Evolutionary conservation across 1,140 invertebrate genomes (phyloP), one percentile per base, ranked within the genome.

Genomic region (Cepaea nemoralis): DNA sequence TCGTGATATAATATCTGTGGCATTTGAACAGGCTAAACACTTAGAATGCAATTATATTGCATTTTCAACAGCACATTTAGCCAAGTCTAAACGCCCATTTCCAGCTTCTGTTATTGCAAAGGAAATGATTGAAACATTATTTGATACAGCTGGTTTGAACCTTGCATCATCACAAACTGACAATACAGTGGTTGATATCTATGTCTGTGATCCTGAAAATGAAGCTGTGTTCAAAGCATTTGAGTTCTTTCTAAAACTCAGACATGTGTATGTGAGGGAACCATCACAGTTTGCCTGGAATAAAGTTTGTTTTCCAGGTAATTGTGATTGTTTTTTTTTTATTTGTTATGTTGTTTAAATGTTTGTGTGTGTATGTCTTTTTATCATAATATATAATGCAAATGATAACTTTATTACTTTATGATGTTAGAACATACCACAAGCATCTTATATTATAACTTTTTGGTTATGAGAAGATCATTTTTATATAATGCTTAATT

Each of bases 171-270:
- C 27, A 19, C 27, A 27, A 22, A 24, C 14, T 31, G 59, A 63
- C 27, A 63, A 5, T 63, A 27, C 10, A 63, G n/a, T 3, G 6
- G n/a, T 63, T 63, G 59, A 63, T 27, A 31, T 63, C 59, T 63
- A 63, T 31, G 33, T 63, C 3, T 63, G 59, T 63, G 59, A 63
- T 10, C 16, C 59, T 31, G 33, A 19, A 31, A 63, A 63, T 63
- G 59, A 63, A 63, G 27, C 27, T 31, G n/a, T 63, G n/a, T 63
- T 31, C 59, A 63, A 63, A 31, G 59, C 59, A 63, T 63, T 63
- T 27, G 33, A 31, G 33, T 63, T 31, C 6, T 63, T 63, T 31
- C 12, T 63, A 16, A 63, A 63, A 63, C 59, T 63, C 27, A 6
- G 27, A 31, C 1, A 31, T 63, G n/a, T 6, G n/a, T 31, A 31